Evolutionary conservation across 2,888 invertebrate species (phyloP).

Genomic region (Nephrotoma guestfalica): DNA sequence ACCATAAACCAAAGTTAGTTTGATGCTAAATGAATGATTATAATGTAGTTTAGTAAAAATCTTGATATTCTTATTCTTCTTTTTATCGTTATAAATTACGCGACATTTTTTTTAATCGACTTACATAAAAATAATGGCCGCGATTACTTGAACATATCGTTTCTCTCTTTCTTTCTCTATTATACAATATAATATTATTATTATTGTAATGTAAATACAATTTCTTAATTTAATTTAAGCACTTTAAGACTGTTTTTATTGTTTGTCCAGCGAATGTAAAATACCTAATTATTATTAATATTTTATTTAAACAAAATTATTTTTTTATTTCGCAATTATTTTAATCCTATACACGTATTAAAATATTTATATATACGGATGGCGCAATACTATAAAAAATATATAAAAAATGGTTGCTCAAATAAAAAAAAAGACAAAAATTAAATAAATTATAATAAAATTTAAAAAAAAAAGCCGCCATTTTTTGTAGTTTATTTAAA

Average conservation of each 20-base stretch:
- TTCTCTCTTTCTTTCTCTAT: not conserved
- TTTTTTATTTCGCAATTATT: not conserved
- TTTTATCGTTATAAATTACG: not conserved
- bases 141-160: not conserved
- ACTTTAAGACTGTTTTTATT: not conserved
- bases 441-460: too few relatives aligned
- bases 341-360: not conserved
- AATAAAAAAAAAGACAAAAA: too few relatives aligned
- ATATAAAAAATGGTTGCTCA: not conserved
- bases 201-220: not conserved
- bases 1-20: conserved; percentile 5
- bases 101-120: not conserved
- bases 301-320: not conserved
- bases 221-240: not conserved
- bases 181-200: not conserved
- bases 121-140: not conserved
- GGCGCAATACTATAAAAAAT: not conserved
- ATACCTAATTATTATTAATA: not conserved
- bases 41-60: not conserved
- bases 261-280: not conserved
- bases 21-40: not conserved
- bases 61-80: not conserved
- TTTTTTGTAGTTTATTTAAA: not conserved
- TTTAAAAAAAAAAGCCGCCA: not conserved
- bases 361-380: not conserved